Base-by-base conservation (phyloP, 2,888 invertebrate genomes). In the Aleiodes testaceus region DNA sequence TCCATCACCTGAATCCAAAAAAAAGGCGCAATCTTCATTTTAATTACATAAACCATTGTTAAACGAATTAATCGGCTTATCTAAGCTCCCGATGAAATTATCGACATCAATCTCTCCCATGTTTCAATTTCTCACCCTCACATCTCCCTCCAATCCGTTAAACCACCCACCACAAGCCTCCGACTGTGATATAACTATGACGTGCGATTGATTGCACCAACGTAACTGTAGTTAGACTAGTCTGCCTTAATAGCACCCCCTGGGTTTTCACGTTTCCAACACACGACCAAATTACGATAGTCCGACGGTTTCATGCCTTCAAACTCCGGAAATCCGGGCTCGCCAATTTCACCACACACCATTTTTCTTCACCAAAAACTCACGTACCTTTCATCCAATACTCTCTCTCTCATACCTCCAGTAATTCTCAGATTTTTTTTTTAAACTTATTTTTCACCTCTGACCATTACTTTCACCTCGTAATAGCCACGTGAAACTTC, bases 151-250 rank as follows among this genome's bases (percentile, higher is more conserved):
- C 3, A 16, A 7, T 44, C 42, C 53, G 67, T 55, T 52, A 50
- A 18, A 42, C 11, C 36, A n/a, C 9, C 53, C 14, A 55, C 55
- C 55, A 30, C 30, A 14, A 14, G 55, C 22, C 16, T 11, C 55
- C 4, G 4, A 16, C 22, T 12, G 53, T 22, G 18, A 61, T 61
- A 22, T 61, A 61, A 61, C 61, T 30, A 30, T 65, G 65, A 30
- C 65, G 20, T 30, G 65, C 65, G 65, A 65, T 50, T 65, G 65
- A 65, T 65, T 65, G 65, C 65, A 65, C 65, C 65, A 47, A 9
- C 47, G 65, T 22, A 30, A 45, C 26, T 30, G 30, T 26, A 55
- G 30, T 55, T 55, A 30, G 30, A 55, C 26, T n/a, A 55, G 53
- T 53, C 50, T 44, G 47, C 47, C 42, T 63, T 50, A 65, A 65